These are phyloP conservation scores for Rhinichthys klamathensis DNA, from an alignment of 2,113 vertebrate genomes.

Conservation along the genomic window DNA sequence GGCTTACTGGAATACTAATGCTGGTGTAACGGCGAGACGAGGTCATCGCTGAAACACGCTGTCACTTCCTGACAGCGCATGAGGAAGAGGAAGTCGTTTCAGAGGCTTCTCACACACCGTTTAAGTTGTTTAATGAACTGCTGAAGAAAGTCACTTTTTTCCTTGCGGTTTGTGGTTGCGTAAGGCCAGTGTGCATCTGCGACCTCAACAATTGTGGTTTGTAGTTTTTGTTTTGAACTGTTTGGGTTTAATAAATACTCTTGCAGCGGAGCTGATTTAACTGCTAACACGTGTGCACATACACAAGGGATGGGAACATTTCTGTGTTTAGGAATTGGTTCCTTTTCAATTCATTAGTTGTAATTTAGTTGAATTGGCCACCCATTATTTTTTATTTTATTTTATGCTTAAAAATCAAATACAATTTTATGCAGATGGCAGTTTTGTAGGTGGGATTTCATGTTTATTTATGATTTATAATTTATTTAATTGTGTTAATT, in stretches of 20 bases:
- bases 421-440: too few species aligned
- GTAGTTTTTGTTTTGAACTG: background rate
- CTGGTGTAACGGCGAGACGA: conserved; percentile 22
- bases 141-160: background rate
- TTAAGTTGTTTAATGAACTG: conserved; percentile 21
- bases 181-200: background rate
- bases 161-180: background rate
- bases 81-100: conserved; percentile 28
- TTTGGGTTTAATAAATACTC: background rate
- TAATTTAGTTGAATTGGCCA: background rate
- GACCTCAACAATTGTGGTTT: background rate
- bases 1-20: conserved; percentile 67
- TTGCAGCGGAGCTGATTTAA: background rate
- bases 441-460: too few species aligned
- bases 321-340: background rate
- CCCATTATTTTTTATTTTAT: background rate
- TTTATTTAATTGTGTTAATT: background rate
- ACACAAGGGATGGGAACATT: background rate
- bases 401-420: background rate
- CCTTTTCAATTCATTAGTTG: background rate
- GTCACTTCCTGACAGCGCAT: conserved; percentile 23
- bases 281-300: background rate
- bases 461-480: too few species aligned
- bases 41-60: conserved; percentile 37
- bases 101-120: conserved; percentile 13